Percentiles rank a stretch among this genome's conserved stretches.
These are phyloP conservation scores for Acanthosoma haemorrhoidale DNA, from an alignment of 2,888 invertebrate species.

Conservation along the genomic window DNA sequence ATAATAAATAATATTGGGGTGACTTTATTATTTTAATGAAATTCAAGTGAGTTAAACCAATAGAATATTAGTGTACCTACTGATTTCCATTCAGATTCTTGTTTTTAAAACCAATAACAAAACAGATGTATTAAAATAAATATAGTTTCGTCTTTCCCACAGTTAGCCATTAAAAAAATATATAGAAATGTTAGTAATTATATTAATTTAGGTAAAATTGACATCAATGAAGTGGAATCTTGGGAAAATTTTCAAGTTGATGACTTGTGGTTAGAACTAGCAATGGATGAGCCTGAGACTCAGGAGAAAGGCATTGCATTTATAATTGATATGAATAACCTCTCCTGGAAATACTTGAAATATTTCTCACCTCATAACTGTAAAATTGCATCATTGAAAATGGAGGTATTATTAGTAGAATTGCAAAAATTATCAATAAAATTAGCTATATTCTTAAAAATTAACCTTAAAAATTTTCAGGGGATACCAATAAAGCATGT, in stretches of 20 bases:
- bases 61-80: too few species aligned
- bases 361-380: conserved; percentile 39
- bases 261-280: conserved; percentile 46
- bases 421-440: not conserved
- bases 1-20: too few species aligned
- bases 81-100: too few species aligned
- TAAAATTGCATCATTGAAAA: conserved; percentile 37
- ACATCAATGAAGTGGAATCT: conserved; percentile 36
- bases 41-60: too few species aligned
- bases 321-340: conserved; percentile 45
- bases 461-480: conserved; percentile 30
- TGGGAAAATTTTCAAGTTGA: conserved; percentile 45
- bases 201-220: conserved; percentile 40
- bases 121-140: too few species aligned
- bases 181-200: too few species aligned
- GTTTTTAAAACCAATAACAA: too few species aligned
- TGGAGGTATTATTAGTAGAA: conserved; percentile 36
- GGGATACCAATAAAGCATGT: conserved; percentile 37
- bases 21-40: too few species aligned
- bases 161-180: too few species aligned
- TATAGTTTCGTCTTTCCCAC: too few species aligned
- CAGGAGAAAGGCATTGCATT: conserved; percentile 46
- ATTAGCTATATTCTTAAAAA: not conserved
- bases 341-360: conserved; percentile 38
- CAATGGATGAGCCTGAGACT: conserved; percentile 45